Percentiles rank a stretch among this genome's conserved stretches.
phyloP scores from a whole-genome alignment of 2,888 invertebrate genomes.

The Molorchus minor region DNA sequence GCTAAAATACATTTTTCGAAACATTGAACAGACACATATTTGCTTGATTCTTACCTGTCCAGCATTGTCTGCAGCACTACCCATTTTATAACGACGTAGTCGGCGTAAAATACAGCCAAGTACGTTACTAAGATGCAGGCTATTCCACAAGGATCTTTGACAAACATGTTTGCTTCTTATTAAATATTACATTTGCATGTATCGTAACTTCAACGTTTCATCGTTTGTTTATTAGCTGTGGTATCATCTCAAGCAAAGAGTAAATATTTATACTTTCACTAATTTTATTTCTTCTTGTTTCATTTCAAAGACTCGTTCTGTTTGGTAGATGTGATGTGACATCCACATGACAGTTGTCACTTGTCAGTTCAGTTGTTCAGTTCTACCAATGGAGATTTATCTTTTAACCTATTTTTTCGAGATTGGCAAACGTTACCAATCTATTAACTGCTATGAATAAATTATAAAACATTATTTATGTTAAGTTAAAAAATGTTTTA shows the following conservation, averaged over 20 bases:
- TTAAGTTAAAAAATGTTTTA: no score
- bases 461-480: no score
- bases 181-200: constrained; percentile 11
- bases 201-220: not conserved
- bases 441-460: no score
- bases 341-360: not conserved
- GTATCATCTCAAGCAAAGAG: not conserved
- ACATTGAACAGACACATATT: not conserved
- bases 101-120: constrained; percentile 82
- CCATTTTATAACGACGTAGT: constrained; percentile 87
- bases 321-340: no score
- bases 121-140: constrained; percentile 84
- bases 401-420: no score
- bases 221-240: not conserved
- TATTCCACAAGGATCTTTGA: constrained; percentile 86
- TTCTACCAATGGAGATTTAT: no score
- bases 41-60: constrained; percentile 69
- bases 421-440: no score
- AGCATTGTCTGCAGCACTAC: constrained; percentile 83
- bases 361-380: not conserved
- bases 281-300: not conserved
- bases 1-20: constrained; percentile 64
- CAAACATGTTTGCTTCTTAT: constrained; percentile 66
- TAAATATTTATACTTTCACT: constrained; percentile 18
- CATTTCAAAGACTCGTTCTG: not conserved